Evolutionary conservation across 2,888 invertebrate species (phyloP), one percentile per base, ranked within the genome.

Genomic region (Fragum sueziense): DNA sequence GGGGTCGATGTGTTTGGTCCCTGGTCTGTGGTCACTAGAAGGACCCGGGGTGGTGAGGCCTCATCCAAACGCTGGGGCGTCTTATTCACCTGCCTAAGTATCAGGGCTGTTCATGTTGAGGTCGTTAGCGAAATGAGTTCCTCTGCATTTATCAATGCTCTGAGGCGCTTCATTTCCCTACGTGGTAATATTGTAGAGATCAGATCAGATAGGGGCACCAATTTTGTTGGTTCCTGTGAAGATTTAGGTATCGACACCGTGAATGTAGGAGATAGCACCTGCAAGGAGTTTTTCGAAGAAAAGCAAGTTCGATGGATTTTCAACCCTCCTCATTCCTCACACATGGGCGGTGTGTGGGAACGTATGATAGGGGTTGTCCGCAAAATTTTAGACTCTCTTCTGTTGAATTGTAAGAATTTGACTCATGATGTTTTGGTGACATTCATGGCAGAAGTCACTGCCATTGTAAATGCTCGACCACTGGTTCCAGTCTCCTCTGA

Each of bases 271-370:
- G 74, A 72, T 33, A 68, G 34, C 11, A 51, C 65, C n/a, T 76
- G 76, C 27, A 52, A 52, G 17, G 11, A 33, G 11, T 29, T 77
- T 17, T 33, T 79, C 25, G 11, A 52, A 9, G 52, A 76, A 7
- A 62, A 65, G 31, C 52, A 51, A 51, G 41, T 61, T 22, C 47
- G 27, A 29, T 79, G 79, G 82, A 17, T 69, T 31, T 82, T 79
- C 54, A 82, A 74, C 29, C 71, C 75, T 0, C 83, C 85, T 7
- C 83, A 85, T 76, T 62, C 82, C 2, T 82, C 85, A 11, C 85
- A 84, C 70, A 82, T 84, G 76, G 85, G 81, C 3, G 83, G 85
- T 25, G 76, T 69, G 11, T 80, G 80, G 78, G 80, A 82, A 47
- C 41, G 82, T 2, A 67, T 85, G 71, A 82, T 82, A 22, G 84